Base-by-base conservation (phyloP, 92 coral and sea anemone species). In the Porites rus region DNA sequence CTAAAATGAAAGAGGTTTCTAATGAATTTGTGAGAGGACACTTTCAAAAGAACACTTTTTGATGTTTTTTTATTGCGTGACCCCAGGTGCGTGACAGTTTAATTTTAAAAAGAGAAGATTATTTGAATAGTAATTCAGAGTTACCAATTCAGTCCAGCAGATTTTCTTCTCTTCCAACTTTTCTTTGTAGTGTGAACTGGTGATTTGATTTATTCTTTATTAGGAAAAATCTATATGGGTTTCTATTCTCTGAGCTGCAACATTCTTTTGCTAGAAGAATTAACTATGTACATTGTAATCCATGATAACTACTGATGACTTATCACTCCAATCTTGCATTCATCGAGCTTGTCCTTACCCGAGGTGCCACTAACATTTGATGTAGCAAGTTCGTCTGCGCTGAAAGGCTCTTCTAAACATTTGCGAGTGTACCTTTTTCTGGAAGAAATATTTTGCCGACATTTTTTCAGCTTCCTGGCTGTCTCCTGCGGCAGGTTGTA, bases 321-420 rank as follows among this genome's bases (percentile, higher is more conserved):
- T 58, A 76, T 31, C 51, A 76, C 52, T 76, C 80, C 80, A 58
- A 54, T 20, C 64, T 75, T 75, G 67, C 51, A 75, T 75, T 53
- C 38, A 58, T 75, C 79, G 13, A 75, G 79, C 79, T 75, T 75
- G 65, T 19, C 79, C 58, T 75, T 75, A 46, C 66, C 79, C 13
- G 65, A 64, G 51, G 54, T 75, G 66, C 80, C 80, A 22, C 22
- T 61, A 58, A 76, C 3, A 6, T 76, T 76, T 51, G 80, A 59
- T 28, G 24, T 6, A 61, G 80, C 21, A 11, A 76, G 80, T 16
- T 76, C 67, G 16, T 76, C 80, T n/a, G 58, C 10, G 61, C 76
- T 72, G 51, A 72, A 72, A 72, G 51, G 46, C 24, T 50, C 60
- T 72, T 72, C 76, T 46, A 72, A 72, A 72, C 76, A 72, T 72